Evolutionary conservation across 2,888 invertebrate genomes (phyloP), one percentile per base, ranked within the genome.

Genomic region (Tenthredo amoena): DNA sequence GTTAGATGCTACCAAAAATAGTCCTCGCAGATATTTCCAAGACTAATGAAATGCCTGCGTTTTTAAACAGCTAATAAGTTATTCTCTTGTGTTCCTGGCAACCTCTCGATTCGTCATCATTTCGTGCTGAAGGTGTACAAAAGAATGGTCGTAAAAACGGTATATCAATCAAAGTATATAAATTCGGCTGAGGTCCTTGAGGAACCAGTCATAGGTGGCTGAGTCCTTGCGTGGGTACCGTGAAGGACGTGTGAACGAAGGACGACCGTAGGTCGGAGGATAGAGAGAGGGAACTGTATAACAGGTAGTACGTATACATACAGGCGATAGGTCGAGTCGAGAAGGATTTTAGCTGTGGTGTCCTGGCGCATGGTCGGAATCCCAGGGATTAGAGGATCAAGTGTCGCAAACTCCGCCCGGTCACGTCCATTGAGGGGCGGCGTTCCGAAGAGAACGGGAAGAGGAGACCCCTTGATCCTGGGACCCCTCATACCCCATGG

Each of bases 331-430:
- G 81, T 81, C 21, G 47, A 47, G 50, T 77, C 18, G 77, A 55
- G 21, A 62, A 58, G 81, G 81, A 81, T 81, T 81, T 81, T 50
- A 81, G 81, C 81, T 58, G 58, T 62, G 81, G 81, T 62, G 81
- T 81, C 62, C 47, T 37, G 68, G 83, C 83, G 83, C 83, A 83
- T 83, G 83, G 68, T 47, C 71, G 68, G 9, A 83, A 83, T 83
- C 83, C 68, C 50, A 26, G 43, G 83, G 83, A 83, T 83, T 34
- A 83, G 83, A 83, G 83, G 83, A 83, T 83, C 83, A 83, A 83
- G 83, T 83, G 83, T 83, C 83, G 83, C 83, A 83, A 83, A 83
- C 83, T 83, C 83, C 83, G 83, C 83, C 83, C 83, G 83, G 83
- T 83, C 83, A 83, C 83, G 83, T 83, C 47, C 83, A 62, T 65